Evolutionary conservation across 2,113 vertebrate species (phyloP).

Genomic region (Suricata suricatta): DNA sequence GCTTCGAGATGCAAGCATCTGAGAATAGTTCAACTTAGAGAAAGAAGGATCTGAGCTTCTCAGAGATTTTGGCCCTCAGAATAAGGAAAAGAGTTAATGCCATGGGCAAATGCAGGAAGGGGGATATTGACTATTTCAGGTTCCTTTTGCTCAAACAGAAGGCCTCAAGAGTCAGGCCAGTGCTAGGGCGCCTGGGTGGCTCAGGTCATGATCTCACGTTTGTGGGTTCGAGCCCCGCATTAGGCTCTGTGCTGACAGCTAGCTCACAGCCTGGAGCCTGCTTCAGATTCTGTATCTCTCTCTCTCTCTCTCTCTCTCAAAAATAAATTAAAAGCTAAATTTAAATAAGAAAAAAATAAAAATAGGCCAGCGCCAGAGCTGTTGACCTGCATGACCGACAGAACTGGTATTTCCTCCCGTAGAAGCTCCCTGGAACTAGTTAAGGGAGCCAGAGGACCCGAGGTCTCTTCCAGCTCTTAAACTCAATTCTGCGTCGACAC

Average conservation of each 20-base stretch:
- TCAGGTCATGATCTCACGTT: no score
- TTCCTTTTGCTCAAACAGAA: not conserved
- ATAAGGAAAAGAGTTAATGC: not conserved
- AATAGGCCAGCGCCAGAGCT: not conserved
- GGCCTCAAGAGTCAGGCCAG: not conserved
- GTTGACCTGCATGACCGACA: not conserved
- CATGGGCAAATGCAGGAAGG: not conserved
- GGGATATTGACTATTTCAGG: not conserved
- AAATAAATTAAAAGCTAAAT: no score
- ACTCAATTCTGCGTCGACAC: conserved; percentile 17
- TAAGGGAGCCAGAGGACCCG: not conserved
- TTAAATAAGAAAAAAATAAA: no score
- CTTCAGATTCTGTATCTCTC: no score
- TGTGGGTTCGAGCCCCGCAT: no score
- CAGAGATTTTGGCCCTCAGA: not conserved
- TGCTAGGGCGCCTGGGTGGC: no score
- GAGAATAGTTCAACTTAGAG: not conserved
- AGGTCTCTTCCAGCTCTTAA: not conserved
- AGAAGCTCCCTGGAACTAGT: not conserved
- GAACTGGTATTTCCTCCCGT: not conserved
- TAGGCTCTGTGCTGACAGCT: no score
- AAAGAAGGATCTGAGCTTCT: not conserved
- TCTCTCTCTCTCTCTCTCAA: no score
- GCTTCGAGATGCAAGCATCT: not conserved
- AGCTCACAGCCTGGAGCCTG: no score